Conservation (phyloP, 2,113 vertebrate species). For the Passer montanus region DNA sequence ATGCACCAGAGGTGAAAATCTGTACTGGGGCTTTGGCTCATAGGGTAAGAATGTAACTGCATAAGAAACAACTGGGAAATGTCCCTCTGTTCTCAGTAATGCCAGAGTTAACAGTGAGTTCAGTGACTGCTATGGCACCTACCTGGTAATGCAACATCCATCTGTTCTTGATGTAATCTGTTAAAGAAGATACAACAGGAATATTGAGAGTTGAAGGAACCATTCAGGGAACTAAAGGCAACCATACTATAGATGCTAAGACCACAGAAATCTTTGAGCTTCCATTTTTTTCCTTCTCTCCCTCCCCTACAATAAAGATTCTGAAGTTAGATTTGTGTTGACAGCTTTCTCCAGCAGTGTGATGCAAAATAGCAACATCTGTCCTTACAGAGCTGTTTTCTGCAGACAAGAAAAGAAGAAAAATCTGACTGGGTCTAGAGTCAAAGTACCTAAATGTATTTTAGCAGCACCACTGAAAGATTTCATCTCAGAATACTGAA, state of each 20-base stretch:
- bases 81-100: not conserved
- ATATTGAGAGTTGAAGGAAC: not conserved
- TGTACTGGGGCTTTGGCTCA: not conserved
- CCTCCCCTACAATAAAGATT: not conserved
- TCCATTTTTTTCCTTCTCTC: not conserved
- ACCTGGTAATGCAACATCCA: not conserved
- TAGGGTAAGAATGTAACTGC: not conserved
- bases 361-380: not conserved
- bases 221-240: not conserved
- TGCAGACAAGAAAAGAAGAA: not conserved
- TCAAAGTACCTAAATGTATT: not conserved
- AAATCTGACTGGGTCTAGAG: not conserved
- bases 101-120: not conserved
- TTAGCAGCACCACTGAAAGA: not conserved
- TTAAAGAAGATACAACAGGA: not conserved
- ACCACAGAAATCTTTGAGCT: not conserved
- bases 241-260: not conserved
- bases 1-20: not conserved
- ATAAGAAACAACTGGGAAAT: not conserved
- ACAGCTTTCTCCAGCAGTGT: not conserved
- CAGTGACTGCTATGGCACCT: fast-evolving
- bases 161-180: not conserved
- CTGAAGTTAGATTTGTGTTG: not conserved
- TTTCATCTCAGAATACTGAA: not conserved
- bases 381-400: not conserved